Conservation (phyloP, 1,140 invertebrate genomes). For the Xylocopa sonorina region DNA sequence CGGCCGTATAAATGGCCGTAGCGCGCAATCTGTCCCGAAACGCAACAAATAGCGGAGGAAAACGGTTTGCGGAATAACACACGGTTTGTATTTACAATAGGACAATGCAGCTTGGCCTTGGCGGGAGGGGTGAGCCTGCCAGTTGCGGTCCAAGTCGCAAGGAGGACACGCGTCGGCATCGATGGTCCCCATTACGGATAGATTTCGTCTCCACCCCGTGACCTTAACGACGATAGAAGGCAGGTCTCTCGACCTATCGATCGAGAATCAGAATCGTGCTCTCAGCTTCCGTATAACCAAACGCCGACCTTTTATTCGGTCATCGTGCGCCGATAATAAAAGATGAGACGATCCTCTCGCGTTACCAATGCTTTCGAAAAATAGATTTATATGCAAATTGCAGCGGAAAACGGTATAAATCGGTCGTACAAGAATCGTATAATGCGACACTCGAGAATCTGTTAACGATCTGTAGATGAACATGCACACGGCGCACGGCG, state of each 20-base stretch:
- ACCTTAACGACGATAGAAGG: constrained; percentile 22
- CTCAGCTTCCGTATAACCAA: too few species aligned
- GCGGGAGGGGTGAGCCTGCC: constrained; percentile 56
- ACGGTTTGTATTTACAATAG: constrained; percentile 75
- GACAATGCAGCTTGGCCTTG: constrained; percentile 71
- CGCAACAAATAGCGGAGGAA: constrained; percentile 69
- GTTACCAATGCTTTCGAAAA: too few species aligned
- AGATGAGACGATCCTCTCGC: too few species aligned
- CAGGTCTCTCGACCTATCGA: background rate
- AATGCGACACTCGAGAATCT: background rate
- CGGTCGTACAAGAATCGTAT: too few species aligned
- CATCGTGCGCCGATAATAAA: too few species aligned
- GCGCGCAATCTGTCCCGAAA: constrained; percentile 66
- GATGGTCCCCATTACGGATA: constrained; percentile 4
- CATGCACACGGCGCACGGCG: background rate
- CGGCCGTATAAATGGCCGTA: constrained; percentile 70
- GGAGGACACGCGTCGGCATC: constrained; percentile 61
- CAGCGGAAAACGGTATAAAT: too few species aligned
- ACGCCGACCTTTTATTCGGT: too few species aligned
- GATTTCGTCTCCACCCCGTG: background rate
- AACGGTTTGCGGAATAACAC: constrained; percentile 63
- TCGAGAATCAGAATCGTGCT: background rate
- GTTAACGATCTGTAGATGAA: constrained; percentile 3
- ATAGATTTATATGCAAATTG: too few species aligned
- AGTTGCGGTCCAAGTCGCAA: constrained; percentile 57